These are phyloP conservation scores for Micrasema minimum DNA, from an alignment of 1,140 invertebrate species.

Conservation along the genomic window DNA sequence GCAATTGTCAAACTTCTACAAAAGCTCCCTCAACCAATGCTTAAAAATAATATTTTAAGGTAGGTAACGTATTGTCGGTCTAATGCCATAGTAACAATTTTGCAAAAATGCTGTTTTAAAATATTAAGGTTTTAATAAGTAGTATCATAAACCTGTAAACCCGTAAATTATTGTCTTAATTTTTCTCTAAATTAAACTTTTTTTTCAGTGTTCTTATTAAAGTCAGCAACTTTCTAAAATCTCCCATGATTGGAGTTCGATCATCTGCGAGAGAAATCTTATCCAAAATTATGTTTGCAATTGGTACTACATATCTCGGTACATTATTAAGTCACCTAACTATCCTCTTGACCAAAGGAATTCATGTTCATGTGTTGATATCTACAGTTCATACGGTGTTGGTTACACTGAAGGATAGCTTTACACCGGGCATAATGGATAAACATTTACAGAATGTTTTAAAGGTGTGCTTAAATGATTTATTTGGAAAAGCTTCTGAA, in stretches of 20 bases:
- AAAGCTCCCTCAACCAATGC: slow-evolving; percentile 79
- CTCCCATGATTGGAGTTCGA: slow-evolving; percentile 87
- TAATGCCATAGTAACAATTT: too few species aligned
- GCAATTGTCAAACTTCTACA: slow-evolving; percentile 93
- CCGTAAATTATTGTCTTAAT: background rate
- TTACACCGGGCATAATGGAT: slow-evolving; percentile 82
- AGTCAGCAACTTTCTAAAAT: slow-evolving; percentile 89
- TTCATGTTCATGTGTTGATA: slow-evolving; percentile 92
- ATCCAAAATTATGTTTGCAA: slow-evolving; percentile 85
- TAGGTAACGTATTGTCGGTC: slow-evolving; percentile 54
- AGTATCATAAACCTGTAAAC: too few species aligned
- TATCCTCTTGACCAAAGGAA: slow-evolving; percentile 85
- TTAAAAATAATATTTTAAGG: slow-evolving; percentile 84
- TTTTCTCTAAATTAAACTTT: slow-evolving; percentile 13
- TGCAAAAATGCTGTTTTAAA: too few species aligned
- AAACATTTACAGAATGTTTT: slow-evolving; percentile 80
- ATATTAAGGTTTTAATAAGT: too few species aligned
- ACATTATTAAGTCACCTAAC: slow-evolving; percentile 85
- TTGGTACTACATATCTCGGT: slow-evolving; percentile 86
- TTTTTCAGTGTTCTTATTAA: slow-evolving; percentile 85
- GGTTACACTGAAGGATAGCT: slow-evolving; percentile 72
- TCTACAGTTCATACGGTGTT: slow-evolving; percentile 90
- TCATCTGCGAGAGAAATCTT: slow-evolving; percentile 87
- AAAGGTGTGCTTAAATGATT: slow-evolving; percentile 87
- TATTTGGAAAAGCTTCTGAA: slow-evolving; percentile 88